Evolutionary conservation across 2,888 invertebrate species (phyloP), one percentile per base, ranked within the genome.

Genomic region (Tricholauxania praeusta): DNA sequence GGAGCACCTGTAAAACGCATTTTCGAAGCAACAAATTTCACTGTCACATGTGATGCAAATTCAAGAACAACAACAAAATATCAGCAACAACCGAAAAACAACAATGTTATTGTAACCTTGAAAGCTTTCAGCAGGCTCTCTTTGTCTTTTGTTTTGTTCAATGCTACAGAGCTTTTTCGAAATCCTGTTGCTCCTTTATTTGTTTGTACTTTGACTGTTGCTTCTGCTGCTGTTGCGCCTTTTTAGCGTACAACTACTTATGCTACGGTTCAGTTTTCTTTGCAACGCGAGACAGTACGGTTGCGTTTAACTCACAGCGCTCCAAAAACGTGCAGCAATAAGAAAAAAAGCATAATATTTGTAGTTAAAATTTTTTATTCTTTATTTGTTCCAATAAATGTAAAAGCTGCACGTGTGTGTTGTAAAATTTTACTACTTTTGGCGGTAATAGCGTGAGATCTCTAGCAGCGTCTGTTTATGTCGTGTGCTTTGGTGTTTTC

Each of bases 131-230:
- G 39, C 48, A 7, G 15, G 15, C 51, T 22, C 49, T 12, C 64
- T 49, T 28, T 17, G 64, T 67, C 12, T 51, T 69, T 8, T 6
- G 22, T 22, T 47, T 19, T 17, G 22, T 39, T 73, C 69, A 64
- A 65, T 57, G 65, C 19, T 19, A 39, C 1, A 10, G 52, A 74
- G 70, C 74, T 74, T 74, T 74, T 74, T 74, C 74, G 74, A 74
- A 74, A 70, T 70, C 70, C 70, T 70, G 70, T 70, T 70, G 70
- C 70, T 62, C 48, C 39, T n/a, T 22, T 68, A 17, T 32, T 39
- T 47, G 12, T 12, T 15, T 19, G 48, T n/a, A 3, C 48, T 63
- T 17, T 19, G 6, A 32, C n/a, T 28, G 19, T 48, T 17, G 12
- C 47, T 53, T n/a, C n/a, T n/a, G 39, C 28, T 48, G 39, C 39